Evolutionary conservation across 2,113 vertebrate species (phyloP).

Genomic region (Ranitomeya variabilis): DNA sequence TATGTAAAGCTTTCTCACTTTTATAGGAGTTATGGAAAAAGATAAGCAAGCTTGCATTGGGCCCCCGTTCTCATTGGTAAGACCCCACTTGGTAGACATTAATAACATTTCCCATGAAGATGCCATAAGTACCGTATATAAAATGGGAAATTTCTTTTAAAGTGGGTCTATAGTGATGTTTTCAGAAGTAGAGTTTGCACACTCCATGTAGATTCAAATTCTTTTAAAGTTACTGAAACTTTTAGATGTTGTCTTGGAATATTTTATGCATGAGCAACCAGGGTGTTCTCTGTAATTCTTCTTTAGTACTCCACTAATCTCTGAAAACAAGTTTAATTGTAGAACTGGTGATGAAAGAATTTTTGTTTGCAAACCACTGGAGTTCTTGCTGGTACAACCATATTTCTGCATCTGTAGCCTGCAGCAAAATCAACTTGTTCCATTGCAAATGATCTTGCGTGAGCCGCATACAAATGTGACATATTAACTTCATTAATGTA

Average conservation of each 20-base stretch:
- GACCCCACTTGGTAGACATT: too few relatives aligned
- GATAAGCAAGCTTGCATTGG: too few relatives aligned
- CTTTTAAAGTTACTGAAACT: background rate
- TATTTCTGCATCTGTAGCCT: slow-evolving; percentile 38
- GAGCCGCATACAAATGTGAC: slow-evolving; percentile 22
- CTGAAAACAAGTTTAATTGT: slow-evolving; percentile 20
- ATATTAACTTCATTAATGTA: slow-evolving; percentile 21
- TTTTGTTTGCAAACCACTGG: background rate
- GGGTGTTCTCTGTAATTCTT: background rate
- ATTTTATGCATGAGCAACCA: background rate
- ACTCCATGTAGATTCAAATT: background rate
- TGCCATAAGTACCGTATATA: too few relatives aligned
- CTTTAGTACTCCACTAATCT: background rate
- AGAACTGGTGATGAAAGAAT: background rate
- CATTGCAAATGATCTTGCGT: slow-evolving; percentile 14
- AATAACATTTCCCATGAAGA: too few relatives aligned
- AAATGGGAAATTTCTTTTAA: background rate
- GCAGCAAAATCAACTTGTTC: slow-evolving; percentile 23
- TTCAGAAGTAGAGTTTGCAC: background rate
- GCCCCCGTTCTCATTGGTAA: too few relatives aligned
- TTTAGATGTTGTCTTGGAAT: background rate
- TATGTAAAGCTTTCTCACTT: too few relatives aligned
- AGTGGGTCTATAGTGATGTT: background rate
- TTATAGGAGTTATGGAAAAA: too few relatives aligned
- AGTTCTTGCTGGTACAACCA: slow-evolving; percentile 18